Conservation (phyloP, 1,140 invertebrate genomes). For the Calycopis cecrops region DNA sequence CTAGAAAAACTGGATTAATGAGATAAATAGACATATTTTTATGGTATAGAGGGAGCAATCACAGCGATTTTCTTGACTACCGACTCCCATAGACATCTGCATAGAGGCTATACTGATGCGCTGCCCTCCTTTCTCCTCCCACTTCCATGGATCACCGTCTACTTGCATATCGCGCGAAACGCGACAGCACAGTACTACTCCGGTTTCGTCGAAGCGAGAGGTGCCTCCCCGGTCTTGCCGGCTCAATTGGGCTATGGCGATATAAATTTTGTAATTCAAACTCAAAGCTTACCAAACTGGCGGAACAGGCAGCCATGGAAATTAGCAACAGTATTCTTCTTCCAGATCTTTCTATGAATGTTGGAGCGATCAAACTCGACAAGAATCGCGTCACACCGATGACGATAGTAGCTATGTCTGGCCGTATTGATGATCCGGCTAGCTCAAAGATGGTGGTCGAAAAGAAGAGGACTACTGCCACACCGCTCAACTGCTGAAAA, state of each 20-base stretch:
- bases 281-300: slow-evolving; percentile 40
- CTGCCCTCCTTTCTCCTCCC: no score
- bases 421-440: slow-evolving; percentile 38
- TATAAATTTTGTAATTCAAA: not conserved
- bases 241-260: not conserved
- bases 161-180: no score
- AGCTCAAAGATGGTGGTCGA: slow-evolving; percentile 47
- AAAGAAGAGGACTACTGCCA: slow-evolving; percentile 44
- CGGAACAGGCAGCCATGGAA: slow-evolving; percentile 37
- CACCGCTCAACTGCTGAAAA: slow-evolving; percentile 46
- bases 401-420: slow-evolving; percentile 44
- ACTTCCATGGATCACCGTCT: no score
- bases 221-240: no score
- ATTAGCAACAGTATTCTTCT: slow-evolving; percentile 40
- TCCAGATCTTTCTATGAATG: slow-evolving; percentile 45
- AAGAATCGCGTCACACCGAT: slow-evolving; percentile 43
- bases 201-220: no score
- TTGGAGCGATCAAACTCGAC: slow-evolving; percentile 39
- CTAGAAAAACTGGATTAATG: no score
- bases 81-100: no score
- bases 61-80: no score
- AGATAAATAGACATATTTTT: no score
- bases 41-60: no score
- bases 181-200: no score
- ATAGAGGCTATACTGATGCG: no score